Percentiles rank a stretch among this genome's conserved stretches.
phyloP scores from a whole-genome alignment of 2,888 invertebrate species.

The Pseudococcus longispinus region DNA sequence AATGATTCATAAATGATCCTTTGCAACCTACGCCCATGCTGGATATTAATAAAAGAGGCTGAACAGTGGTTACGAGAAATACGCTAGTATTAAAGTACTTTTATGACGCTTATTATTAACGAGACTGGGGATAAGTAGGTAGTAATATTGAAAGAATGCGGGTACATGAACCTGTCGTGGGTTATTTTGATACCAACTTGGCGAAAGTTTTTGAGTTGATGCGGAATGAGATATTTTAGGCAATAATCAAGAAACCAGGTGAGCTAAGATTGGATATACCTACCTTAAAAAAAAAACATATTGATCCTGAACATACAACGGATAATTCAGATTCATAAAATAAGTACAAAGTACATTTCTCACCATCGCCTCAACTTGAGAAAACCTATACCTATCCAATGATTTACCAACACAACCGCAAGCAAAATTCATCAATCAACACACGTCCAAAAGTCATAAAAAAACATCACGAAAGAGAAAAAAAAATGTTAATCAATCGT shows the following conservation, averaged over 20 bases:
- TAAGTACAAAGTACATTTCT: no score
- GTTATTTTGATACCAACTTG: not conserved
- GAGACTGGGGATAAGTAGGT: not conserved
- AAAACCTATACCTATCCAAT: no score
- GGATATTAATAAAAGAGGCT: not conserved
- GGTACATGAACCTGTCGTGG: not conserved
- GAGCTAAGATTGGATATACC: not conserved
- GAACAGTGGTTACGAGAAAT: not conserved
- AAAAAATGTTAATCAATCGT: constrained; percentile 38
- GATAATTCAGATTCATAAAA: no score
- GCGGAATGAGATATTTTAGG: not conserved
- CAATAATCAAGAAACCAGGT: not conserved
- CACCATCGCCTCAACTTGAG: no score
- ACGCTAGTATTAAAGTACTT: not conserved
- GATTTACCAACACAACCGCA: no score
- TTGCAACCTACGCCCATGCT: not conserved
- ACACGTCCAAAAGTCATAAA: constrained; percentile 17
- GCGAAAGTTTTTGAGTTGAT: not conserved
- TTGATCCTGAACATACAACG: no score
- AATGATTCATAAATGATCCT: not conserved
- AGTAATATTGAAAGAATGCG: not conserved
- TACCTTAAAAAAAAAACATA: no score
- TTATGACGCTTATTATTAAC: not conserved
- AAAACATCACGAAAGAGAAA: not conserved
- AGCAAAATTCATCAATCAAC: constrained; percentile 16